Evolutionary conservation across 2,797 vertebrate species (phyloP).

Genomic region (Phrynocephalus forsythii): DNA sequence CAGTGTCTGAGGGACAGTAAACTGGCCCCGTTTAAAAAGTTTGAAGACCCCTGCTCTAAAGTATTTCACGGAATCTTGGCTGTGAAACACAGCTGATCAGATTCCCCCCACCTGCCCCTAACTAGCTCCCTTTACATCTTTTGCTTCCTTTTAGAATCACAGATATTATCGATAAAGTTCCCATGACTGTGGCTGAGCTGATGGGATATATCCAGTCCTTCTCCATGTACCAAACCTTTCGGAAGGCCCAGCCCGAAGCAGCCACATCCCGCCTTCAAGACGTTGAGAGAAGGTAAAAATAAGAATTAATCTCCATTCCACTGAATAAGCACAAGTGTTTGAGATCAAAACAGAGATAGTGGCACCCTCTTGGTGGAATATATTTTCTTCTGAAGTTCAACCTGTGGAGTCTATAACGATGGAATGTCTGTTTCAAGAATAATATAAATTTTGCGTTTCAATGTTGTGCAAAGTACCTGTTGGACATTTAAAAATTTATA

Average conservation of each 20-base stretch:
- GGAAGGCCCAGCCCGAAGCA: constrained; percentile 9
- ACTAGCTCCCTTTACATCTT: not conserved
- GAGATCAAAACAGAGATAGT: not conserved
- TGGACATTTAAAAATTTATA: too few relatives aligned
- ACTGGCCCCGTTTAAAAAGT: too few relatives aligned
- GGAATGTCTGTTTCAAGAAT: too few relatives aligned
- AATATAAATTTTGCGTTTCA: too few relatives aligned
- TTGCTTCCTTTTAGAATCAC: constrained; percentile 18
- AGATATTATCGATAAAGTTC: not conserved
- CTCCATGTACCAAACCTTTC: constrained; percentile 18
- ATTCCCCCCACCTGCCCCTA: not conserved
- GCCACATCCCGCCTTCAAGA: constrained; percentile 11
- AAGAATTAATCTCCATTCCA: not conserved
- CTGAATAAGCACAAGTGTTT: not conserved
- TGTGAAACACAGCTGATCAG: too few relatives aligned
- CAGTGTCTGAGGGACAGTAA: too few relatives aligned
- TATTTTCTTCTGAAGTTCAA: too few relatives aligned
- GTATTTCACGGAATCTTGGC: too few relatives aligned
- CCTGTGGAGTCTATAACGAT: too few relatives aligned
- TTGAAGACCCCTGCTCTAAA: too few relatives aligned
- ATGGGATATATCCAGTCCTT: constrained; percentile 33
- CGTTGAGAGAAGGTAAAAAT: constrained; percentile 12
- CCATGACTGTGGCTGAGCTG: constrained; percentile 2
- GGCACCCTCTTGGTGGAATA: too few relatives aligned
- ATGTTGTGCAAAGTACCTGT: too few relatives aligned